These are phyloP conservation scores for Sebastes vulpes DNA, from an alignment of 2,797 vertebrate species.

Conservation along the genomic window DNA sequence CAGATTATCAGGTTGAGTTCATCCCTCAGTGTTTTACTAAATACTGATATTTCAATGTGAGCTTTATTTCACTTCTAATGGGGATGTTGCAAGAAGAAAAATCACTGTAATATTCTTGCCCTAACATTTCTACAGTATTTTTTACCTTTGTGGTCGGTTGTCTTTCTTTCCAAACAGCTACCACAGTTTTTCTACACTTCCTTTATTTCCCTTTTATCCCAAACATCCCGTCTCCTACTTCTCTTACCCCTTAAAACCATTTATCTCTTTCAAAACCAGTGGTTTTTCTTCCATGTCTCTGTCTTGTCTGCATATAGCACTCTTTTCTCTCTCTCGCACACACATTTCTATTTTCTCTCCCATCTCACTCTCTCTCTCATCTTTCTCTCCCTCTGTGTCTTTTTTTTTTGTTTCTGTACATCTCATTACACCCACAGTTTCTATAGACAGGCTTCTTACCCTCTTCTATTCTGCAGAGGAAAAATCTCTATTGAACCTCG, in stretches of 20 bases:
- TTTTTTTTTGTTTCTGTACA: constrained; percentile 38
- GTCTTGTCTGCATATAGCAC: background rate
- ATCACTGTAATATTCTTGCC: background rate
- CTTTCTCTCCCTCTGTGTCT: background rate
- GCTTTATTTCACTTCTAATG: background rate
- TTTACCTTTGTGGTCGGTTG: background rate
- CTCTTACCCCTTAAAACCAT: background rate
- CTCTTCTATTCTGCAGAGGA: constrained; percentile 44
- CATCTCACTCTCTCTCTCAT: constrained; percentile 8
- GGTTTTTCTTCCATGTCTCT: background rate
- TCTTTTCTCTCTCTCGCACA: background rate
- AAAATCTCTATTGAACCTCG: constrained; percentile 62
- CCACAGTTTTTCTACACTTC: background rate
- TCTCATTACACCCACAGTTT: constrained; percentile 72
- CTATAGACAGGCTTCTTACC: constrained; percentile 50
- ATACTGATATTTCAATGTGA: background rate
- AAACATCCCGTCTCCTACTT: background rate
- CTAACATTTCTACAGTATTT: background rate
- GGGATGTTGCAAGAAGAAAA: background rate
- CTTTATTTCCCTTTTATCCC: background rate
- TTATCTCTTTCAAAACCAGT: background rate
- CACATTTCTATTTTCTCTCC: background rate
- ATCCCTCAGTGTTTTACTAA: background rate
- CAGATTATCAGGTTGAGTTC: background rate
- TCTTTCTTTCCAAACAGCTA: background rate